Evolutionary conservation across 2,888 invertebrate species (phyloP), one percentile per base, ranked within the genome.

Genomic region (Drosophila anomalipes): DNA sequence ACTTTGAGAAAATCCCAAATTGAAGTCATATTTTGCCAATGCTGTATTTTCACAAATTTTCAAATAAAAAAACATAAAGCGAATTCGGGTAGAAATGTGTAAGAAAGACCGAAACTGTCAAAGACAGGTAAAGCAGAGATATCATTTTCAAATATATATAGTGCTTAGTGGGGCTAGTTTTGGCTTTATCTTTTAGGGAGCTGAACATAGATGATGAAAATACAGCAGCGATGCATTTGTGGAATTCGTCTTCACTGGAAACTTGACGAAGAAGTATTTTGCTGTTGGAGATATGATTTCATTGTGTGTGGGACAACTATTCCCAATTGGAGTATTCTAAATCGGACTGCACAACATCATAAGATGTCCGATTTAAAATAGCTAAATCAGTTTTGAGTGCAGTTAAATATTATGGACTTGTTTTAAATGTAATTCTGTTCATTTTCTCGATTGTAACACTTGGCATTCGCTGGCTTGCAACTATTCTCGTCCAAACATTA

Each of bases 401-500:
- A n/a, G n/a, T 28, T 28, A 14, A n/a, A 28, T 19, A n/a, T 2
- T 22, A 12, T 4, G 12, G 30, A 19, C 39, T 5, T 61, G 12
- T 52, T 7, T 30, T 2, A 51, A 51, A 28, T 30, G 16, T 12
- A 30, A 26, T 16, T 32, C n/a, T 57, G 16, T 10, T 47, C 4
- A 26, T 22, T 16, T 16, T 47, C 1, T 14, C 22, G 7, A 22
- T 14, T 16, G 37, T 33, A 6, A 6, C 6, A 37, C 3, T 54
- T n/a, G 33, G 49, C 39, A 16, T 10, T 44, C 37, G 12, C 5
- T 53, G 28, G 16, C 12, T 30, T 19, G 2, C 12, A 19, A 22
- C n/a, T n/a, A 22, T 47, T 61, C 7, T 22, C 4, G 28, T 14
- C 14, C 22, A 35, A 64, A 44, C 71, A 71, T 76, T 76, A 76